Percentiles rank a stretch among this genome's conserved stretches.
phyloP scores from a whole-genome alignment of 2,888 invertebrate genomes.

The Xestia c-nigrum region DNA sequence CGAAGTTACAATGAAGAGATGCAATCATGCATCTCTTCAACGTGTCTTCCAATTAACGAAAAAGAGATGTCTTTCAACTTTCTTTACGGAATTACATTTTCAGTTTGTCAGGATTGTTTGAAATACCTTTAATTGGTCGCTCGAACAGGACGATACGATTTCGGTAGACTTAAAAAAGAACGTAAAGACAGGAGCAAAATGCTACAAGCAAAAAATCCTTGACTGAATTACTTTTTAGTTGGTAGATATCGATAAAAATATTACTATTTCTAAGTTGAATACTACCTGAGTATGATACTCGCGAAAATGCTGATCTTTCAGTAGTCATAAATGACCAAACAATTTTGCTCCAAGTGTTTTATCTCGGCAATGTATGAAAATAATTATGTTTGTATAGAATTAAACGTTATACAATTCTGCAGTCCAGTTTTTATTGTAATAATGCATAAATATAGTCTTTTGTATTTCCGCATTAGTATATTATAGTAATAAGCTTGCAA shows the following conservation, averaged over 20 bases:
- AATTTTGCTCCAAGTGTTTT: neutral
- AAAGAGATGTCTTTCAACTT: slow-evolving; percentile 12
- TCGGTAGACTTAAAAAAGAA: slow-evolving; percentile 7
- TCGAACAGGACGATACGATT: slow-evolving; percentile 21
- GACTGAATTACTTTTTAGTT: neutral
- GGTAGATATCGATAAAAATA: neutral
- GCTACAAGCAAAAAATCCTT: neutral
- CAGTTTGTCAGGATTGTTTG: slow-evolving; percentile 38
- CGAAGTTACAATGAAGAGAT: slow-evolving; percentile 2
- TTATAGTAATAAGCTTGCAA: neutral
- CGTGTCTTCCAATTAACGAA: slow-evolving; percentile 30
- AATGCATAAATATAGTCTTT: no score
- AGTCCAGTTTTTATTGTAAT: neutral
- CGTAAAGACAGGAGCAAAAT: neutral
- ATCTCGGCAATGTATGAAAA: neutral
- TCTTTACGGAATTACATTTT: slow-evolving; percentile 34
- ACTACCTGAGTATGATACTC: neutral
- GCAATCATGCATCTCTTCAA: slow-evolving; percentile 27
- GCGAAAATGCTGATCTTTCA: neutral
- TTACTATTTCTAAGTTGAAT: slow-evolving; percentile 3
- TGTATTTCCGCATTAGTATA: neutral
- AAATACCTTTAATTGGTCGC: slow-evolving; percentile 44
- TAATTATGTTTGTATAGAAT: neutral
- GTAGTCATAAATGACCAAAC: neutral
- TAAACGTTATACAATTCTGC: neutral